A percentile compares a stretch with the other conserved stretches of the same genome.
Conservation (phyloP, 2,888 invertebrate genomes). For the Campoletis raptor region DNA sequence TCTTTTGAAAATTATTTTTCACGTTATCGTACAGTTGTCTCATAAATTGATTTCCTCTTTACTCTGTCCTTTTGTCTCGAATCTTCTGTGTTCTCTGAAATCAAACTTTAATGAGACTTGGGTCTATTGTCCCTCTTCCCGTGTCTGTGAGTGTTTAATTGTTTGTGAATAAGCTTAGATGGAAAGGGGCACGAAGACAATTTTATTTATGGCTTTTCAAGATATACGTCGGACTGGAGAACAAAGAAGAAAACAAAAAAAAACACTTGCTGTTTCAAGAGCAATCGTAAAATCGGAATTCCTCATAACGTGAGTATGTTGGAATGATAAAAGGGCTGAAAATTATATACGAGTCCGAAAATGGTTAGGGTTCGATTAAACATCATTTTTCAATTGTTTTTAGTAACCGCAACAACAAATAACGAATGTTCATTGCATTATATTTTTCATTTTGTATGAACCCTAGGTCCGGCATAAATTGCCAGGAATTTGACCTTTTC, state of each 20-base stretch:
- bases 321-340: background rate
- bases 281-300: background rate
- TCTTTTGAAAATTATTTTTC: background rate
- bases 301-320: background rate
- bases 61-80: constrained; percentile 19
- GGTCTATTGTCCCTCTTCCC: constrained; percentile 44
- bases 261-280: background rate
- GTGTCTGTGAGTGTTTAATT: constrained; percentile 17
- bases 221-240: background rate
- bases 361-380: background rate
- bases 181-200: constrained; percentile 2
- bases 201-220: background rate
- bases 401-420: background rate
- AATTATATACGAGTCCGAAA: background rate
- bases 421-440: background rate
- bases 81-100: constrained; percentile 21
- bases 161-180: constrained; percentile 5
- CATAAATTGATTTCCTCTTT: constrained; percentile 5
- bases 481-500: background rate
- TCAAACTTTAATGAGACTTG: constrained; percentile 36
- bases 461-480: background rate
- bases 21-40: constrained; percentile 35
- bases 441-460: background rate
- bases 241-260: background rate
- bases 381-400: background rate